A percentile compares a stretch with the other conserved stretches of the same genome.
phyloP scores from a whole-genome alignment of 2,797 vertebrate genomes.

The Sebastes taczanowskii region DNA sequence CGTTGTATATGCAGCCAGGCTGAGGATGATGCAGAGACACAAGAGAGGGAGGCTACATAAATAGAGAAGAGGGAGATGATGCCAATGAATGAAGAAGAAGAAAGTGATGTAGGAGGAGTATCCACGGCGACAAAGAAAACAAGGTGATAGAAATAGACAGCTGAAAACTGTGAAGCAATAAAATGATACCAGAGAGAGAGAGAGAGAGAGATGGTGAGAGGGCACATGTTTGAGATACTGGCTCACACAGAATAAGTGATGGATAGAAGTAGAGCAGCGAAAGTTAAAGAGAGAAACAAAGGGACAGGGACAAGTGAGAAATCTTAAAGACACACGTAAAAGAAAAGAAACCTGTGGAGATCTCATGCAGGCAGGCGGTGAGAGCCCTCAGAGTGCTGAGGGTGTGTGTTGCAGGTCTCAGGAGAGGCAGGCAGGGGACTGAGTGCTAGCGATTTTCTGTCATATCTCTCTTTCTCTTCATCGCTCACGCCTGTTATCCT shows the following conservation, averaged over 20 bases:
- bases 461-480: conserved; percentile 75
- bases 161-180: conserved; percentile 19
- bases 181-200: conserved; percentile 4
- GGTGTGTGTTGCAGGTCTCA: conserved; percentile 61
- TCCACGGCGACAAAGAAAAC: background rate
- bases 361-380: conserved; percentile 36
- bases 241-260: conserved; percentile 36
- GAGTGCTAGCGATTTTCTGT: conserved; percentile 77
- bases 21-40: conserved; percentile 27
- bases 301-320: conserved; percentile 5
- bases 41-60: conserved; percentile 16
- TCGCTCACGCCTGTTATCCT: conserved; percentile 65
- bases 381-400: conserved; percentile 48
- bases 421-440: conserved; percentile 57
- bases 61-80: conserved; percentile 11
- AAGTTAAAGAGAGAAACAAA: conserved; percentile 14
- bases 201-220: background rate
- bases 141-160: conserved; percentile 31
- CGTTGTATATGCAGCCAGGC: conserved; percentile 7
- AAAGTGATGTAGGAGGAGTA: conserved; percentile 14
- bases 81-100: background rate
- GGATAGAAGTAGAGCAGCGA: conserved; percentile 50
- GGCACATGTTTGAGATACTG: conserved; percentile 1
- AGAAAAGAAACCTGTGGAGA: conserved; percentile 5
- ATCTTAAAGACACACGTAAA: conserved; percentile 8